phyloP scores from a whole-genome alignment of 2,888 invertebrate species.

The Philereme transversata region DNA sequence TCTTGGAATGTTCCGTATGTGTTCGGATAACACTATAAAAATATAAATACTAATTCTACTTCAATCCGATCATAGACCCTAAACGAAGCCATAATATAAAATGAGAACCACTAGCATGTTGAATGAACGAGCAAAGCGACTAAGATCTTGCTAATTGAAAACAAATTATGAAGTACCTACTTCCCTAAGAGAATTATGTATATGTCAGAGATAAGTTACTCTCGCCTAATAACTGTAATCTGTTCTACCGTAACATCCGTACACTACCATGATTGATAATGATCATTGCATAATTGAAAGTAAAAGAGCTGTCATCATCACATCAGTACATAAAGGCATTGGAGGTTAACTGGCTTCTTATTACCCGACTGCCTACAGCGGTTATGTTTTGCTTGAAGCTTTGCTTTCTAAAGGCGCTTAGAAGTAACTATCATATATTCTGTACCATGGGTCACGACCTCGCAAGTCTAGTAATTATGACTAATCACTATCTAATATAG shows the following conservation, averaged over 20 bases:
- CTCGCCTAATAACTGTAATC: conserved; percentile 3
- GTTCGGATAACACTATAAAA: too few relatives aligned
- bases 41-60: too few relatives aligned
- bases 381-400: neutral
- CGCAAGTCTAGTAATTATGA: conserved; percentile 3
- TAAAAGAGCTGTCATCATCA: neutral
- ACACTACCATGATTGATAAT: neutral
- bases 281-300: neutral
- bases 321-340: neutral
- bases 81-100: too few relatives aligned
- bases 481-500: conserved; percentile 2
- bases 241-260: neutral
- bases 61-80: too few relatives aligned
- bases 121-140: too few relatives aligned
- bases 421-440: neutral
- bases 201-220: neutral
- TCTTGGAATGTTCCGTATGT: too few relatives aligned
- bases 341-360: conserved; percentile 2
- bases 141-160: neutral
- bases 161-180: neutral
- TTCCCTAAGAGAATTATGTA: neutral
- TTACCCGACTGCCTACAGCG: neutral
- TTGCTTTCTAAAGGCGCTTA: conserved; percentile 10
- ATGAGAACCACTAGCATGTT: too few relatives aligned
- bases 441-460: conserved; percentile 14